Conservation (phyloP, 2,888 invertebrate genomes). For the Caenorhabditis virilis region DNA sequence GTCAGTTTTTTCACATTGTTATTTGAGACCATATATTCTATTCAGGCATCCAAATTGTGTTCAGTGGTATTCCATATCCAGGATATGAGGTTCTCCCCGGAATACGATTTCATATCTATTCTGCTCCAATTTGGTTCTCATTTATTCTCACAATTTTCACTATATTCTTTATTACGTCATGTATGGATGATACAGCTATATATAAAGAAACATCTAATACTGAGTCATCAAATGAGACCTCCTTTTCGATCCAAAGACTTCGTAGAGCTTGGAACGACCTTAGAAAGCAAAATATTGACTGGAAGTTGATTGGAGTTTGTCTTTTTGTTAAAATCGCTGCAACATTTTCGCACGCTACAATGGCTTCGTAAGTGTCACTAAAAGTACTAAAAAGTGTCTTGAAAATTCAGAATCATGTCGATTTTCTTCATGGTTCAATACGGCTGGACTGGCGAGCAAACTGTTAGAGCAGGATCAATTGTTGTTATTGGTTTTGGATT, state of each 20-base stretch:
- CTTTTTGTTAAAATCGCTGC: slow-evolving; percentile 26
- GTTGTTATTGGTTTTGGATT: slow-evolving; percentile 27
- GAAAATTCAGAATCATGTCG: slow-evolving; percentile 21
- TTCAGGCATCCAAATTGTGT: slow-evolving; percentile 45
- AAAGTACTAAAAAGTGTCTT: too few relatives aligned
- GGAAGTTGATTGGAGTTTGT: slow-evolving; percentile 26
- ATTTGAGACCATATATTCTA: neutral
- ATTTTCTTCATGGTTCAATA: slow-evolving; percentile 37
- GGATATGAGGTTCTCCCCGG: slow-evolving; percentile 40
- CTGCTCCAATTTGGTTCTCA: slow-evolving; percentile 36
- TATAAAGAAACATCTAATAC: slow-evolving; percentile 11
- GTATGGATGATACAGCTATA: slow-evolving; percentile 17
- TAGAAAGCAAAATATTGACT: slow-evolving; percentile 10
- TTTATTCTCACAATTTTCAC: slow-evolving; percentile 21
- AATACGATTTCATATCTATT: slow-evolving; percentile 33
- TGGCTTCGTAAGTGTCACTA: slow-evolving; percentile 26
- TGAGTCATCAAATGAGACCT: too few relatives aligned
- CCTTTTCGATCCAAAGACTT: too few relatives aligned
- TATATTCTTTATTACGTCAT: slow-evolving; percentile 14
- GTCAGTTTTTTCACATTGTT: neutral
- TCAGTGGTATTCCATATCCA: slow-evolving; percentile 46
- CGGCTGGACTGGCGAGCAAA: slow-evolving; percentile 38
- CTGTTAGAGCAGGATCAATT: slow-evolving; percentile 24
- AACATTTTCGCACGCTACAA: slow-evolving; percentile 33
- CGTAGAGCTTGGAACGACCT: too few relatives aligned